phyloP scores from a whole-genome alignment of 2,797 vertebrate species.

The Mus spretus region DNA sequence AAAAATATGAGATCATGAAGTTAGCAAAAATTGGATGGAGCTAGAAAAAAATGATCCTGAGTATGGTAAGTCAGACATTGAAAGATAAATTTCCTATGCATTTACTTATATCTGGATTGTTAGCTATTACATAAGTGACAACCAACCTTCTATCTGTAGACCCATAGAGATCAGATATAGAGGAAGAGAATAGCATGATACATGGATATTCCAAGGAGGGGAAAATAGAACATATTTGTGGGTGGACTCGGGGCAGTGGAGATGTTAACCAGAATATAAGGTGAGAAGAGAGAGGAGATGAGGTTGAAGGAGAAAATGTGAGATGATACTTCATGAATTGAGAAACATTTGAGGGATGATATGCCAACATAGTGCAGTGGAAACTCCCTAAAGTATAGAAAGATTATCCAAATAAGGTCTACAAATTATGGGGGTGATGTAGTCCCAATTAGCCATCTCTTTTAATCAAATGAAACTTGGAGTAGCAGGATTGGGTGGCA shows the following conservation, averaged over 20 bases:
- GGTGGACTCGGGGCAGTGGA: not conserved
- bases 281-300: not conserved
- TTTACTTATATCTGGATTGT: not conserved
- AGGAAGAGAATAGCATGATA: not conserved
- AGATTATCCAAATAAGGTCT: not conserved
- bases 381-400: not conserved
- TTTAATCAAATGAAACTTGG: not conserved
- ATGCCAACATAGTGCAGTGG: not conserved
- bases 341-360: not conserved
- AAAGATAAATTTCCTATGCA: not conserved
- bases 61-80: not conserved
- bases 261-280: not conserved
- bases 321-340: not conserved
- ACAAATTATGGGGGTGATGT: not conserved
- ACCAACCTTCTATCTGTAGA: not conserved
- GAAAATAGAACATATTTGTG: not conserved
- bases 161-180: not conserved
- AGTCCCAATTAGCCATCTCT: not conserved
- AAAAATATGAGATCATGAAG: not conserved
- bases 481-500: not conserved
- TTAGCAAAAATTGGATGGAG: not conserved
- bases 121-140: not conserved
- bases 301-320: not conserved
- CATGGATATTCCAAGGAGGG: not conserved
- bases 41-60: not conserved